These are phyloP conservation scores for Ischnura elegans DNA, from an alignment of 2,888 invertebrate species.

Conservation along the genomic window DNA sequence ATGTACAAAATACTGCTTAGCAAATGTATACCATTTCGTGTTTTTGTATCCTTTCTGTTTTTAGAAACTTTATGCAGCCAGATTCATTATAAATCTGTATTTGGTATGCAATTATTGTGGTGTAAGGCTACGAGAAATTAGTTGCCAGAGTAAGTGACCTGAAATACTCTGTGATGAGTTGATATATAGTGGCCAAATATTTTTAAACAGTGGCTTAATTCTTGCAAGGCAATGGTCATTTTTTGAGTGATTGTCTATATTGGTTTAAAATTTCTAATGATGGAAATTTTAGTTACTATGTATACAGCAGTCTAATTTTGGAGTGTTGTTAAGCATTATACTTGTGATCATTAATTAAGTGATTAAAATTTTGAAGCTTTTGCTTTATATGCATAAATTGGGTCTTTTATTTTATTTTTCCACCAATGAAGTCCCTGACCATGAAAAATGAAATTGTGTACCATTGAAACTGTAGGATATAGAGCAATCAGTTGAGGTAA, in stretches of 20 bases:
- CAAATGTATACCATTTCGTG: neutral
- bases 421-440: neutral
- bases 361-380: neutral
- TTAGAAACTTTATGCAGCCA: neutral
- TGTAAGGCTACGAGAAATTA: neutral
- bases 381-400: neutral
- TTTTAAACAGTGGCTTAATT: neutral
- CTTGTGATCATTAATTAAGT: neutral
- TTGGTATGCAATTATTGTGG: neutral
- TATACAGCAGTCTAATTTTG: neutral
- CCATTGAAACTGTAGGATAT: neutral
- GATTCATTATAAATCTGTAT: neutral
- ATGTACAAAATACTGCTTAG: neutral
- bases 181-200: neutral
- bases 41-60: neutral
- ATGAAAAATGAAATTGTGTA: neutral
- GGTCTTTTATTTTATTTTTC: neutral
- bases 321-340: conserved; percentile 9
- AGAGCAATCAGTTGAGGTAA: no score
- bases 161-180: neutral
- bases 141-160: neutral
- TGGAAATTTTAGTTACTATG: neutral
- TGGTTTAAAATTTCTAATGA: neutral
- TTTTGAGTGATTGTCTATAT: neutral
- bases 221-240: neutral